Conservation (phyloP, 1,140 invertebrate genomes). For the Drosophila malerkotliana region DNA sequence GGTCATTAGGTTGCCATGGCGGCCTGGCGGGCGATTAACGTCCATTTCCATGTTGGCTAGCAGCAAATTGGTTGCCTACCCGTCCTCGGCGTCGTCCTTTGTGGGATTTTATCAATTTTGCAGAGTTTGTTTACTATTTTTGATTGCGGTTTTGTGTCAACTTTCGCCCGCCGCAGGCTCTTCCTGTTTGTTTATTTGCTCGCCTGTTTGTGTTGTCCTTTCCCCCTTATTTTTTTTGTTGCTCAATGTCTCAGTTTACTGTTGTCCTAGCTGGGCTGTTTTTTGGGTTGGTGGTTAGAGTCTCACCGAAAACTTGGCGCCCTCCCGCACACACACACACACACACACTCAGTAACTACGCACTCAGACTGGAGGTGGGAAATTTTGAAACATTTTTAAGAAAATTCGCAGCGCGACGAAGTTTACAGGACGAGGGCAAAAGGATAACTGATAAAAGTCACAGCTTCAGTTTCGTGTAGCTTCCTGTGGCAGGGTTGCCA, state of each 20-base stretch:
- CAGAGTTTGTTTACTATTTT: conserved; percentile 32
- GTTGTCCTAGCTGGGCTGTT: conserved; percentile 26
- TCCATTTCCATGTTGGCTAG: conserved; percentile 70
- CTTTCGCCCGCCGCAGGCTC: conserved; percentile 25
- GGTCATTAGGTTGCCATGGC: conserved; percentile 79
- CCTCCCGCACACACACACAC: conserved; percentile 43
- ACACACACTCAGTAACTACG: conserved; percentile 10
- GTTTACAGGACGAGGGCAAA: conserved; percentile 50
- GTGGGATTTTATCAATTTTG: conserved; percentile 31
- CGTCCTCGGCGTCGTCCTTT: conserved; percentile 40
- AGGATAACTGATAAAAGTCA: conserved; percentile 68
- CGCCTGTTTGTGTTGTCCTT: conserved; percentile 17
- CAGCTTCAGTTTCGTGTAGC: conserved; percentile 3
- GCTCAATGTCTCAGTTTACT: conserved; percentile 37
- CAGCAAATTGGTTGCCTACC: conserved; percentile 68
- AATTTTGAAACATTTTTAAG: conserved; percentile 12
- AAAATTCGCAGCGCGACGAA: conserved; percentile 48
- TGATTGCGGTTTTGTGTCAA: conserved; percentile 55
- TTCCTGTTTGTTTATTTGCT: conserved; percentile 11
- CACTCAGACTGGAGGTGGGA: conserved; percentile 17
- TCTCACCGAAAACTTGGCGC: conserved; percentile 68
- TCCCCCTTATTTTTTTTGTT: conserved; percentile 19
- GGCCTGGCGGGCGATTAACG: conserved; percentile 67
- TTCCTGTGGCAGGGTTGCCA: conserved; percentile 50
- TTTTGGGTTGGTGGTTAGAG: conserved; percentile 50